Evolutionary conservation across 1,140 invertebrate species (phyloP), one percentile per base, ranked within the genome.

Genomic region (Nasonia giraulti): DNA sequence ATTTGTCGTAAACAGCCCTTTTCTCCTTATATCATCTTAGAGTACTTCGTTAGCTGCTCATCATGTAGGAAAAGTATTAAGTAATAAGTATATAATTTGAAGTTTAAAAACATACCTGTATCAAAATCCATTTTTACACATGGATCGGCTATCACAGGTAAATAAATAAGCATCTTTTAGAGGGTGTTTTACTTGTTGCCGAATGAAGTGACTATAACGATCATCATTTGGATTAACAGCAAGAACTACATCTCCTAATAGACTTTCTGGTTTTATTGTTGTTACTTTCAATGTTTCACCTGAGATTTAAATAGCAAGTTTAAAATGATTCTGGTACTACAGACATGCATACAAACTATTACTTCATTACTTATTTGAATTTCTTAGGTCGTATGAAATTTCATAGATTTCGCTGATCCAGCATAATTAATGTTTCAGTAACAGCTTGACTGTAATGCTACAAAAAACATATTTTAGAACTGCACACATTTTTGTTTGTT

Each of bases 221-320:
- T 89, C 73, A 93, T 99, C 97, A 44, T 95, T 89, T 3, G 99
- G 98, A 94, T 99, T 95, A 3, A 99, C 98, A 84, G 98, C 98
- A 2, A 99, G 95, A 0, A 98, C 99, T 2, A 97, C 96, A 94
- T 99, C 99, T 5, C 99, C 99, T 7, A 98, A 92, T 94, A 99
- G 96, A 0, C 99, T 99, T 93, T 99, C 99, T 20, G 98, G 96
- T 90, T 98, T 95, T 23, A 99, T 99, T 0, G 99, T 99, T 5
- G 98, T 96, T 0, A 99, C 97, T 17, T 97, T 93, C 78, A 99
- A 94, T 93, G 98, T 96, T 85, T 97, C 96, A 86, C 95, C 93
- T 93, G 80, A 31, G 86, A 91, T 93, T 73, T 87, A 87, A 84
- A 88, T 71, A 82, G 62, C 84, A 85, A 83, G 33, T 86, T 86